Base-by-base conservation (phyloP, 1,140 invertebrate genomes). In the Zaprionus capensis region DNA sequence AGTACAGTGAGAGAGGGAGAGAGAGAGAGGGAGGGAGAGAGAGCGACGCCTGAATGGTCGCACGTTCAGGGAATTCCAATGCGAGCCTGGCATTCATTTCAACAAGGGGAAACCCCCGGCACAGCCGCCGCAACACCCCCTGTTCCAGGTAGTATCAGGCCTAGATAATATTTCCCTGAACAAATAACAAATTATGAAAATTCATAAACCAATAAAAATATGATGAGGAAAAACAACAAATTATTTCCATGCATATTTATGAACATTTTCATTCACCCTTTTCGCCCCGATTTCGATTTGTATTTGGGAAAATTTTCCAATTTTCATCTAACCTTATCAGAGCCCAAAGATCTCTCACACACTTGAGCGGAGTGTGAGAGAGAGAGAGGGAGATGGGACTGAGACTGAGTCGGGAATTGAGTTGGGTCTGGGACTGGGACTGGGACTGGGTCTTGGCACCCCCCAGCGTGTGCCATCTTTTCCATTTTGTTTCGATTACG, bases 381-480 rank as follows among this genome's bases (percentile, higher is more conserved):
- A 31, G 49, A 51, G 44, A 55, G 2, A 51, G 20, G 28, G 15
- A 44, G 24, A n/a, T 4, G 36, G 38, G 15, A 15, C 14, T 11
- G 59, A 6, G 38, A 24, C 36, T 28, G 41, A 46, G 22, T 3
- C 41, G 51, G 64, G 31, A 69, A 74, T n/a, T 71, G 38, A 36
- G 38, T 51, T 26, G 61, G 44, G 63, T 59, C 28, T 46, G 17
- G 44, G 34, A 41, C 11, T 34, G 36, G 53, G 49, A 49, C 7
- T 46, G 17, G 44, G 34, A 51, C 11, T 34, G 36, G 53, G 38
- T 56, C 7, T 46, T 7, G 76, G 68, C 84, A 90, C 85, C 86
- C 86, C 86, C 86, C 86, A 91, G 82, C 86, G 86, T 91, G 86
- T 91, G 86, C 86, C 86, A 91, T 87, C 70, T 83, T 80, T 61